A percentile compares a stretch with the other conserved stretches of the same genome.
Conservation (phyloP, 2,797 vertebrate species). For the Moxostoma hubbsi region DNA sequence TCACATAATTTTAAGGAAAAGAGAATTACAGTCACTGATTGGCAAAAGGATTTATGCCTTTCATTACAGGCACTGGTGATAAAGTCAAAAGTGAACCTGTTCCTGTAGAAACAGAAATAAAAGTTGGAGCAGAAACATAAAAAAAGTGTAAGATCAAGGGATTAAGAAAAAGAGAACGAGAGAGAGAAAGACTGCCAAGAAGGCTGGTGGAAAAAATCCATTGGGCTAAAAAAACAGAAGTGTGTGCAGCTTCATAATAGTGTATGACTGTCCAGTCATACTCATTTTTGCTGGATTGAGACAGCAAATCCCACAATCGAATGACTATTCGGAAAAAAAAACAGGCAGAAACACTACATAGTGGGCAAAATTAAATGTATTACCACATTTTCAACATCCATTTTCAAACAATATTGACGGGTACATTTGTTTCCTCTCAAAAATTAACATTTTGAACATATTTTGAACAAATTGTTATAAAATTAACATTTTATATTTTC, state of each 20-base stretch:
- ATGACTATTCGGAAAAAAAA: background rate
- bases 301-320: background rate
- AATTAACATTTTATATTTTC: too few species aligned
- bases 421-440: background rate
- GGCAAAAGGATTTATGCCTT: background rate
- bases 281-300: background rate
- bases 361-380: constrained; percentile 36
- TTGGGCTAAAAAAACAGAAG: background rate
- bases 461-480: too few species aligned
- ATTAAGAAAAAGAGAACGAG: background rate
- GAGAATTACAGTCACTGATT: constrained; percentile 5
- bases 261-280: background rate
- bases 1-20: background rate
- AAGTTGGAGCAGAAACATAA: background rate
- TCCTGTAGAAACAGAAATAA: too few species aligned
- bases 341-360: constrained; percentile 12
- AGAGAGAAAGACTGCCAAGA: background rate
- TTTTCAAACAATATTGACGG: constrained; percentile 12
- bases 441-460: background rate
- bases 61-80: constrained; percentile 1
- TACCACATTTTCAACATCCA: constrained; percentile 23
- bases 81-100: background rate
- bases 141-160: background rate
- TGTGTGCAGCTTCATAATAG: background rate
- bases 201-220: background rate